phyloP scores from a whole-genome alignment of 2,888 invertebrate species.

The Aporophyla lueneburgensis region DNA sequence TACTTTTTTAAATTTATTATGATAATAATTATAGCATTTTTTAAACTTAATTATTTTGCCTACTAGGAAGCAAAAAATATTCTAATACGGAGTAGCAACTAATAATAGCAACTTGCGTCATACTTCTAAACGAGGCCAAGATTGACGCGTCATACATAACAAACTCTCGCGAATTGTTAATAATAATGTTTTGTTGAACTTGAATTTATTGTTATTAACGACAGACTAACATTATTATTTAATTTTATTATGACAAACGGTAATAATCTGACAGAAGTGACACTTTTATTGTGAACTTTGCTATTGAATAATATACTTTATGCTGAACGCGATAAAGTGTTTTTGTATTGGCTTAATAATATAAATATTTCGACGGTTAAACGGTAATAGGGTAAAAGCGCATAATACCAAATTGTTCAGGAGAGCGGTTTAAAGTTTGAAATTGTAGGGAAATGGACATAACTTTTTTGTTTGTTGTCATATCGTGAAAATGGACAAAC shows the following conservation, averaged over 20 bases:
- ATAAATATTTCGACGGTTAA: no score
- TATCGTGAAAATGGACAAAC: no score
- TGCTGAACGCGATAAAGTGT: fast-evolving
- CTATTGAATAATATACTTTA: slow-evolving; percentile 15
- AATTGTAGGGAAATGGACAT: no score
- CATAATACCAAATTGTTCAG: no score
- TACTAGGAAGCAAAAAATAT: slow-evolving; percentile 12
- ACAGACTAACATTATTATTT: background rate
- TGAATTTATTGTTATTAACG: background rate
- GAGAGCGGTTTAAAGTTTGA: no score
- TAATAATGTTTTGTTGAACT: background rate
- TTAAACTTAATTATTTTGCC: background rate
- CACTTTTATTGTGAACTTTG: background rate
- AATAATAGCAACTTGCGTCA: slow-evolving; percentile 50
- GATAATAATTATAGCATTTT: background rate
- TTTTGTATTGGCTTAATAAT: background rate
- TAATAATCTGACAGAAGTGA: background rate
- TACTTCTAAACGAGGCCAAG: slow-evolving; percentile 29
- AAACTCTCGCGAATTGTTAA: slow-evolving; percentile 13
- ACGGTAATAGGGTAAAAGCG: no score
- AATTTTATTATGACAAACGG: background rate
- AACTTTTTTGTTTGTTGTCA: no score
- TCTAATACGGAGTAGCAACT: slow-evolving; percentile 6
- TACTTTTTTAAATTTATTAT: background rate
- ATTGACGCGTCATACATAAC: background rate